Base-by-base conservation (phyloP, 1,140 invertebrate genomes). In the Drosophila pseudoananassae region DNA sequence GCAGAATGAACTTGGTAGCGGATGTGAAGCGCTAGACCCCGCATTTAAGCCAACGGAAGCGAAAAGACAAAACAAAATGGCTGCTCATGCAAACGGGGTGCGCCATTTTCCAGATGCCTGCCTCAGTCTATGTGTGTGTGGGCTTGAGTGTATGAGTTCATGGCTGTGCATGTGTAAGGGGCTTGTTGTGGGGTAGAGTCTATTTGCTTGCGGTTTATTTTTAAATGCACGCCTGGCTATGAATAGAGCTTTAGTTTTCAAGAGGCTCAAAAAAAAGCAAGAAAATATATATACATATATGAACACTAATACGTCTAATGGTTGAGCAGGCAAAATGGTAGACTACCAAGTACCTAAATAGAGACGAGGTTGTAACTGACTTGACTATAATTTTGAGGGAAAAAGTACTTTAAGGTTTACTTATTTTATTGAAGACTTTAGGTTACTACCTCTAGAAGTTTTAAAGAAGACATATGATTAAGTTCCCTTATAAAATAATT, bases 61-160 rank as follows among this genome's bases (percentile, higher is more conserved):
- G 61, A 63, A 88, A 82, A 81, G 82, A 87, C 82, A 82, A 87
- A 87, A 87, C 83, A 87, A 87, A 87, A 87, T 87, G 82, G 82
- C 75, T 82, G 83, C 82, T 85, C 83, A 71, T 82, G 70, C 82
- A 75, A 66, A 82, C 69, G 74, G 70, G 79, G 79, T 88, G 78
- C 71, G 78, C 78, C 81, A 85, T 76, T 85, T 77, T 76, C 66
- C 64, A 65, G 58, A 36, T 78, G 52, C 61, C 25, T 53, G 52
- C 51, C 51, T 29, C 40, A 47, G 9, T 23, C 45, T 47, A 49
- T 47, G 36, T 29, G n/a, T 52, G 20, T 56, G 17, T 54, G 23
- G 47, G 12, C 33, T 31, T 47, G 53, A 10, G 38, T 40, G 14
- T 23, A 10, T 23, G 46, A 46, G 51, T 55, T 46, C 43, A 46